These are phyloP conservation scores for Anarsia innoxiella DNA, from an alignment of 2,888 invertebrate species.

Conservation along the genomic window DNA sequence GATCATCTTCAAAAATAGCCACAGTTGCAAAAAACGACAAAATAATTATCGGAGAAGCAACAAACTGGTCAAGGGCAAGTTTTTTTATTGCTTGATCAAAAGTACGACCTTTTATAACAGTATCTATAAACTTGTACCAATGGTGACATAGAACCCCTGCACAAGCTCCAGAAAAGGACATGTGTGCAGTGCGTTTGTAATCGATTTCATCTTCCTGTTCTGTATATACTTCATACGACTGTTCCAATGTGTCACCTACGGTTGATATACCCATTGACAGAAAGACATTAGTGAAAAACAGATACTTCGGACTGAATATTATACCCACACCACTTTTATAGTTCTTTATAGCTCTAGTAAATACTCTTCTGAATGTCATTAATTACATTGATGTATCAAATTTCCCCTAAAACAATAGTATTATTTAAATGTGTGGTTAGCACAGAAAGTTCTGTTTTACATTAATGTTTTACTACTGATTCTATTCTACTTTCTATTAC, in stretches of 20 bases:
- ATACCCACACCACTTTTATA: conserved; percentile 32
- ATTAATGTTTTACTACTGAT: conserved; percentile 26
- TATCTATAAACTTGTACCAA: conserved; percentile 89
- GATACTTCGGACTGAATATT: conserved; percentile 78
- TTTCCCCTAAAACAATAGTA: conserved; percentile 45
- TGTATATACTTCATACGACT: conserved; percentile 81
- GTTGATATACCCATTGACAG: conserved; percentile 86
- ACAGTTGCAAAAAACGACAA: conserved; percentile 84
- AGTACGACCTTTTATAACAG: conserved; percentile 80
- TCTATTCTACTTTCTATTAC: too few relatives aligned
- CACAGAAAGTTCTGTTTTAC: conserved; percentile 24
- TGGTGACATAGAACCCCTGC: conserved; percentile 88
- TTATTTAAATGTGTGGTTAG: conserved; percentile 16
- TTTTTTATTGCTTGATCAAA: conserved; percentile 82
- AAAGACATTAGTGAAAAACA: conserved; percentile 86
- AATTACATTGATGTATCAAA: conserved; percentile 10
- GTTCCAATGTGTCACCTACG: conserved; percentile 86
- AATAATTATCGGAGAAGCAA: conserved; percentile 89
- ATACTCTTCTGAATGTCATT: conserved; percentile 44
- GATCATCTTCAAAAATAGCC: conserved; percentile 80
- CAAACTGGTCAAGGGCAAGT: conserved; percentile 85
- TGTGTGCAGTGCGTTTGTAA: conserved; percentile 79
- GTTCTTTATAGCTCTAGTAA: conserved; percentile 37
- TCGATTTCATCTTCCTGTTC: conserved; percentile 75
- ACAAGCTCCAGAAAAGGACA: conserved; percentile 84